A percentile compares a stretch with the other conserved stretches of the same genome.
phyloP scores from a whole-genome alignment of 2,888 invertebrate genomes.

The Cinara cedri region DNA sequence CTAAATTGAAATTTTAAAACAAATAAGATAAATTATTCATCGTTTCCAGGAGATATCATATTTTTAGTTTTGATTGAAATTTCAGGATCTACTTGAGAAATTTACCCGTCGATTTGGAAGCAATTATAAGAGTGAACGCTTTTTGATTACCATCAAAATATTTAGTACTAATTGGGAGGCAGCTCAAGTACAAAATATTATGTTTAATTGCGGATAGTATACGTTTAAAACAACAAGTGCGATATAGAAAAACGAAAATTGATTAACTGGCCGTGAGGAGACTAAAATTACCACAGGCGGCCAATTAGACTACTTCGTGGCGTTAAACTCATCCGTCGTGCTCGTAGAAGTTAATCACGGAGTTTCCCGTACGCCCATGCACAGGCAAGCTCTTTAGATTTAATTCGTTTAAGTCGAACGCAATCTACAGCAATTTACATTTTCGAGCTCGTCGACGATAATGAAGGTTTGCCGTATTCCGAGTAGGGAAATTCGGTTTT shows the following conservation, averaged over 20 bases:
- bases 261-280: background rate
- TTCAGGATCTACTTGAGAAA: too few relatives aligned
- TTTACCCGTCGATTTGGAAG: too few relatives aligned
- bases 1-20: too few relatives aligned
- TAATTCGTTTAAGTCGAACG: conserved; percentile 13
- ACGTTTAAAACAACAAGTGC: background rate
- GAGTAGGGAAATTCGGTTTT: too few relatives aligned
- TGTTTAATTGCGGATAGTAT: background rate
- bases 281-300: background rate
- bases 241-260: conserved; percentile 5
- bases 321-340: background rate
- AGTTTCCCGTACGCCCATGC: background rate
- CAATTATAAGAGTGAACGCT: too few relatives aligned
- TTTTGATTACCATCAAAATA: too few relatives aligned
- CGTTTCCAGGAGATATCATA: too few relatives aligned
- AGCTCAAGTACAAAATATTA: too few relatives aligned
- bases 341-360: conserved; percentile 5
- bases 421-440: conserved; percentile 10
- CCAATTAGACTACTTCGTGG: background rate
- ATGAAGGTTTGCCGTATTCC: background rate
- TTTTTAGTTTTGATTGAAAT: too few relatives aligned
- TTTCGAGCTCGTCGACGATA: background rate
- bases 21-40: too few relatives aligned
- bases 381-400: background rate
- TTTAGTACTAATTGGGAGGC: too few relatives aligned